phyloP scores from a whole-genome alignment of 2,113 vertebrate genomes.

The Zosterops borbonicus region DNA sequence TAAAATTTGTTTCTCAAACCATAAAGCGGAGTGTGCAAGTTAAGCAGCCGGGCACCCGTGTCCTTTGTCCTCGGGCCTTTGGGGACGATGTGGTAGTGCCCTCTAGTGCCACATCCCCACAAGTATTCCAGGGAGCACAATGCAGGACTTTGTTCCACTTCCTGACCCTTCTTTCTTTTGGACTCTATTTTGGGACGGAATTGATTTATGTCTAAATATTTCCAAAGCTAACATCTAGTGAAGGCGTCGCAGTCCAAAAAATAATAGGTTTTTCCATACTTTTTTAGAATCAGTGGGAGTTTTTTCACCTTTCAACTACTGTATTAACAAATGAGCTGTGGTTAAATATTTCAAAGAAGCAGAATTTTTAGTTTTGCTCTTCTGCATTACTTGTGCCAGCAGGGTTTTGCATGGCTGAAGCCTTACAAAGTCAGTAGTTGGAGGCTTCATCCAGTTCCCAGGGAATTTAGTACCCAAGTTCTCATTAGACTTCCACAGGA shows the following conservation, averaged over 20 bases:
- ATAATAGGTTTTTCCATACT: not conserved
- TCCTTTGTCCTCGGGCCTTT: slow-evolving; percentile 72
- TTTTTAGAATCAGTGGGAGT: not conserved
- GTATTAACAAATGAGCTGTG: not conserved
- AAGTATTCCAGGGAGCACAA: not conserved
- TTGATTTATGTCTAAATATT: slow-evolving; percentile 22
- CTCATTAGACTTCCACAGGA: slow-evolving; percentile 45
- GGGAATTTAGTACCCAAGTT: slow-evolving; percentile 29
- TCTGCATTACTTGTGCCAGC: slow-evolving; percentile 4
- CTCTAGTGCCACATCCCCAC: slow-evolving; percentile 86
- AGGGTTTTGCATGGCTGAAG: slow-evolving; percentile 65
- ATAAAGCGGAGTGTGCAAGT: not conserved
- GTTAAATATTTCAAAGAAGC: slow-evolving; percentile 9
- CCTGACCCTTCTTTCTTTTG: not conserved
- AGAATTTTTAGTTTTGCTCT: slow-evolving; percentile 45
- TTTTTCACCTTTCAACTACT: slow-evolving; percentile 10
- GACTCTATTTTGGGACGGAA: slow-evolving; percentile 11
- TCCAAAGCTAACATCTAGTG: slow-evolving; percentile 12
- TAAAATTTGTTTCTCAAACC: slow-evolving; percentile 22
- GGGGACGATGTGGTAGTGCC: slow-evolving; percentile 92
- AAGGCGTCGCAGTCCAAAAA: not conserved
- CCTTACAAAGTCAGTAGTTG: slow-evolving; percentile 46
- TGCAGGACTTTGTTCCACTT: not conserved
- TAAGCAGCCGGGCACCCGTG: slow-evolving; percentile 38
- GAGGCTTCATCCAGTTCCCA: slow-evolving; percentile 37